Conservation (phyloP, 2,888 invertebrate species). For the Torymus aiolomorphi region DNA sequence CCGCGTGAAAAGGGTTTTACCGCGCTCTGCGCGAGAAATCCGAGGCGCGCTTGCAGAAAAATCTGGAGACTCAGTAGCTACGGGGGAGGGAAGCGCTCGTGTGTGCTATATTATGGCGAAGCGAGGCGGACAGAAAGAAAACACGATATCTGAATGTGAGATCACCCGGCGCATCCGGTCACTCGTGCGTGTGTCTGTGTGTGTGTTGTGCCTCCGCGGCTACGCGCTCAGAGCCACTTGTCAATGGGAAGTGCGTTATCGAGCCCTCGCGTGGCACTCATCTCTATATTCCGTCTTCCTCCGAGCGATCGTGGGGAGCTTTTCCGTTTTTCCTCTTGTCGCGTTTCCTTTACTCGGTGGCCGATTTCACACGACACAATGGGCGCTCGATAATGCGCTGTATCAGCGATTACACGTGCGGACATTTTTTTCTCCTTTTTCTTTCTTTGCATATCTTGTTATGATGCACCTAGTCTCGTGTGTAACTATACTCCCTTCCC, state of each 20-base stretch:
- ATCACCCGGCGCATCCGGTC: slow-evolving; percentile 70
- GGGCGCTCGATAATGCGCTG: not conserved
- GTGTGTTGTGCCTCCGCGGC: too few relatives aligned
- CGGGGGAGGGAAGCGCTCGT: not conserved
- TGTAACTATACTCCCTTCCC: too few relatives aligned
- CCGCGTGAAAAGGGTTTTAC: not conserved
- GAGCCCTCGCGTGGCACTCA: slow-evolving; percentile 43
- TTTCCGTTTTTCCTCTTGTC: slow-evolving; percentile 9
- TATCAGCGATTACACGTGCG: slow-evolving; percentile 21
- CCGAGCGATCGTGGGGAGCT: not conserved
- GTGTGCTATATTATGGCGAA: too few relatives aligned
- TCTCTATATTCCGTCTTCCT: slow-evolving; percentile 5
- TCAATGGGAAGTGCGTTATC: slow-evolving; percentile 75
- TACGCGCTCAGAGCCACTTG: slow-evolving; percentile 59
- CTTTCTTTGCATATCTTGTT: too few relatives aligned
- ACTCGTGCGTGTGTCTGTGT: slow-evolving; percentile 10
- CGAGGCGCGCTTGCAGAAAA: not conserved
- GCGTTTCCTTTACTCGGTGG: slow-evolving; percentile 30
- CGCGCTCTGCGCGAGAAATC: not conserved
- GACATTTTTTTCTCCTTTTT: too few relatives aligned
- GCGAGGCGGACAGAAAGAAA: slow-evolving; percentile 52
- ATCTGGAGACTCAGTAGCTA: too few relatives aligned
- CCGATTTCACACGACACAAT: slow-evolving; percentile 12
- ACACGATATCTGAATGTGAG: slow-evolving; percentile 67
- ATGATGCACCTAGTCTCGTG: too few relatives aligned